Evolutionary conservation across 1,140 invertebrate genomes (phyloP).

Genomic region (Heterodera carotae): DNA sequence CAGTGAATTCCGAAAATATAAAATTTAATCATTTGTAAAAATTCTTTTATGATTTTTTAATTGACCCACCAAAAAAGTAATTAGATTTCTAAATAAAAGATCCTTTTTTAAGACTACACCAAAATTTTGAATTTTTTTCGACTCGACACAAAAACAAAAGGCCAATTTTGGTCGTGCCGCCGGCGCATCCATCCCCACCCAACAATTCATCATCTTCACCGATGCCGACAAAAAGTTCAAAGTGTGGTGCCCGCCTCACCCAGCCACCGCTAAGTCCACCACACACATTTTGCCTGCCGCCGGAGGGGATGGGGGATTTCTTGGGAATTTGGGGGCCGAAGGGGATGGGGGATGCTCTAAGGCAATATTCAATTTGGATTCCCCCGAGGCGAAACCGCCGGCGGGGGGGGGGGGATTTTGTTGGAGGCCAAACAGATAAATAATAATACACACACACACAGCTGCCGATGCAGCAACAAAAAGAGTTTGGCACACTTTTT

Average conservation of each 20-base stretch:
- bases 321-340: background rate
- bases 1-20: too few relatives aligned
- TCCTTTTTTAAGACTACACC: too few relatives aligned
- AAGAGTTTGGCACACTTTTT: background rate
- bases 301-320: background rate
- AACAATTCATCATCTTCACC: background rate
- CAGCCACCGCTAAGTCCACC: background rate
- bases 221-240: slow-evolving; percentile 2
- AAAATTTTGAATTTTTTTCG: too few relatives aligned
- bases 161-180: background rate
- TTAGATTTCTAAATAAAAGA: too few relatives aligned
- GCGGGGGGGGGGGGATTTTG: slow-evolving; percentile 1
- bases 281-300: background rate
- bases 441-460: slow-evolving; percentile 5
- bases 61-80: too few relatives aligned
- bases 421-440: background rate
- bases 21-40: too few relatives aligned
- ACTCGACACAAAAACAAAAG: background rate
- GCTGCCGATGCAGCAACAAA: background rate
- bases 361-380: slow-evolving; percentile 20
- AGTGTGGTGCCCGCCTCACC: background rate
- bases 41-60: too few relatives aligned
- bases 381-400: background rate
- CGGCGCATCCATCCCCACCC: too few relatives aligned
- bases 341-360: background rate